A percentile compares a stretch with the other conserved stretches of the same genome.
These are phyloP conservation scores for Pseudomyrmex gracilis DNA, from an alignment of 1,140 invertebrate species.

Conservation along the genomic window DNA sequence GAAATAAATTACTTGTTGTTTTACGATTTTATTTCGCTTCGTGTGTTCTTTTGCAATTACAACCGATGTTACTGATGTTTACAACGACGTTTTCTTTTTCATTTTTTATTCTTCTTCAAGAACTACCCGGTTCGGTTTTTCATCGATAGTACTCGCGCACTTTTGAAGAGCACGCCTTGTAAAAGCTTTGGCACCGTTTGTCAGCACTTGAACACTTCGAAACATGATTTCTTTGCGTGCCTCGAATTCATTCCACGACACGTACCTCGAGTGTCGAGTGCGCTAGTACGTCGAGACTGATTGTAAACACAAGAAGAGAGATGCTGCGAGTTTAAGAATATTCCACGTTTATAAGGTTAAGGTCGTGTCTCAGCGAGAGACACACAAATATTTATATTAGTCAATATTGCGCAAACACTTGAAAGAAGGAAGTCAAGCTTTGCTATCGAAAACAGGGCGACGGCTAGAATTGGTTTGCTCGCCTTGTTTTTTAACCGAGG, in stretches of 20 bases:
- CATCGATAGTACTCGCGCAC: background rate
- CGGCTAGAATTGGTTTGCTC: background rate
- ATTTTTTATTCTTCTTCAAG: background rate
- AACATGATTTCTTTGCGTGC: constrained; percentile 34
- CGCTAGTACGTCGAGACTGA: constrained; percentile 49
- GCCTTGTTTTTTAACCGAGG: constrained; percentile 1
- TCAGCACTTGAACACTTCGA: background rate
- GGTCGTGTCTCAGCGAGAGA: constrained; percentile 33
- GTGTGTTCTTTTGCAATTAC: background rate
- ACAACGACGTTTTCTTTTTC: background rate
- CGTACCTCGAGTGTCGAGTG: constrained; percentile 67
- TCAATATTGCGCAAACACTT: constrained; percentile 63
- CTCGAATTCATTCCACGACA: constrained; percentile 14
- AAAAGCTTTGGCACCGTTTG: background rate
- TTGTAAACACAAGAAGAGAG: constrained; percentile 35
- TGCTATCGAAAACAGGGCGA: constrained; percentile 46
- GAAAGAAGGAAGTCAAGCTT: constrained; percentile 68
- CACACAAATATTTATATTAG: constrained; percentile 39
- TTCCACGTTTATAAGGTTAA: constrained; percentile 44
- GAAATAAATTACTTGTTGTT: constrained; percentile 37
- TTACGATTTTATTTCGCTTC: background rate
- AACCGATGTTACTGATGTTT: background rate
- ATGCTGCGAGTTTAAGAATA: constrained; percentile 64
- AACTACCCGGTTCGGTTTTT: constrained; percentile 7
- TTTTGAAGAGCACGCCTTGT: background rate